phyloP scores from a whole-genome alignment of 1,140 invertebrate genomes.

The Drosophila nigrodunni region DNA sequence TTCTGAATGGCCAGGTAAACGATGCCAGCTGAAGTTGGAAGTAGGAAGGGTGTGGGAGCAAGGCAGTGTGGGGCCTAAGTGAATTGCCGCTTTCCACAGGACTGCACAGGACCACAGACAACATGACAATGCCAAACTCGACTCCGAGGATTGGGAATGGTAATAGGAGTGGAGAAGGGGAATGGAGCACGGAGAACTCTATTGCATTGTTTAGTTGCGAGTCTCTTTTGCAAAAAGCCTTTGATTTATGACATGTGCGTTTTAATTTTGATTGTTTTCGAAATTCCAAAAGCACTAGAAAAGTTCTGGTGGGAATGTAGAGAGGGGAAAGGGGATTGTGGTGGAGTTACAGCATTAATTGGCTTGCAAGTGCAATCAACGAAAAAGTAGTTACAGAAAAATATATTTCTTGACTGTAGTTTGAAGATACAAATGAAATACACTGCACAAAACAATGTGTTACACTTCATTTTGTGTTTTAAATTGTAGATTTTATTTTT shows the following conservation, averaged over 20 bases:
- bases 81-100: conserved; percentile 66
- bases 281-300: neutral
- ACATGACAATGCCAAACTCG: conserved; percentile 66
- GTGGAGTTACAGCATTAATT: conserved; percentile 57
- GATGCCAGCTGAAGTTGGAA: conserved; percentile 58
- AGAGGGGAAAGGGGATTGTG: neutral
- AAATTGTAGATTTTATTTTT: no score
- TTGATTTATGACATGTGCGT: conserved; percentile 80
- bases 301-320: neutral
- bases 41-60: neutral
- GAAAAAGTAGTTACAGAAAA: conserved; percentile 15
- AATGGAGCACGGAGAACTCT: conserved; percentile 31
- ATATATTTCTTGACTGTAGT: neutral
- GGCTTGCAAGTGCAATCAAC: conserved; percentile 44
- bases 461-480: no score
- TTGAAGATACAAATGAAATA: no score
- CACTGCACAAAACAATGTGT: no score
- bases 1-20: conserved; percentile 73
- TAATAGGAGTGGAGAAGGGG: neutral
- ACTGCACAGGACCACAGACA: conserved; percentile 55
- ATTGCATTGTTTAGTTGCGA: conserved; percentile 56
- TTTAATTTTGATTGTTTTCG: conserved; percentile 76
- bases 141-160: conserved; percentile 12
- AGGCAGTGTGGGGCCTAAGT: conserved; percentile 53
- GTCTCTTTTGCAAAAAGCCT: conserved; percentile 55